Evolutionary conservation across 1,140 invertebrate species (phyloP), one percentile per base, ranked within the genome.

Genomic region (Tigriopus japonicus): DNA sequence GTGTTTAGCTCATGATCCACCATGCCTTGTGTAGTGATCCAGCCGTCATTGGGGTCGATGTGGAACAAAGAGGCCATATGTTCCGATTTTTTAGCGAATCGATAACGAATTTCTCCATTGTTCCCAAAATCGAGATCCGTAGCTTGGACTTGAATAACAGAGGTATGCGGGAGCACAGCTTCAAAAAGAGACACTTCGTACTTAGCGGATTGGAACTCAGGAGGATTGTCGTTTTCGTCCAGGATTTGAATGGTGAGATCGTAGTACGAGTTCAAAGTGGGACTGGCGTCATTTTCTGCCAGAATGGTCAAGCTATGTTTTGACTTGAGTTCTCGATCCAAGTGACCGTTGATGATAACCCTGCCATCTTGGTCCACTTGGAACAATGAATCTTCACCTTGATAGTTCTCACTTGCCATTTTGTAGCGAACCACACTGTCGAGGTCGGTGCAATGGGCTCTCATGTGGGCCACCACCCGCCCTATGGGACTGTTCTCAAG

Each of bases 141-240:
- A 1, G 87, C 87, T 65, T 81, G 80, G 14, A 91, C 75, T 75
- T 84, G 84, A 21, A 88, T 67, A 55, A 90, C 80, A 15, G 79
- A 78, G 14, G 81, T 81, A 1, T 85, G 83, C 68, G 85, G 81
- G 58, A 82, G 78, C 15, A 85, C 76, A 71, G 91, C 89, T 71
- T 94, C 89, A 0, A 85, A 82, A 0, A 94, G 69, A 54, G 75
- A 78, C 5, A 86, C 73, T 49, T 76, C 75, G 71, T 94, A 94
- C 0, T 81, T 80, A 65, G 79, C 80, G 66, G 82, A 88, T 69
- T 91, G 84, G 72, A 94, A 94, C 62, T 78, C 74, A 0, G 91
- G 91, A 23, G 80, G 76, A 69, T 93, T 85, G 71, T 95, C 90
- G 70, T 96, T 94, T 63, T 87, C 84, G 70, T 96, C 89, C 51